A percentile compares a stretch with the other conserved stretches of the same genome.
Conservation (phyloP, 2,888 invertebrate genomes). For the Keiferia lycopersicella region DNA sequence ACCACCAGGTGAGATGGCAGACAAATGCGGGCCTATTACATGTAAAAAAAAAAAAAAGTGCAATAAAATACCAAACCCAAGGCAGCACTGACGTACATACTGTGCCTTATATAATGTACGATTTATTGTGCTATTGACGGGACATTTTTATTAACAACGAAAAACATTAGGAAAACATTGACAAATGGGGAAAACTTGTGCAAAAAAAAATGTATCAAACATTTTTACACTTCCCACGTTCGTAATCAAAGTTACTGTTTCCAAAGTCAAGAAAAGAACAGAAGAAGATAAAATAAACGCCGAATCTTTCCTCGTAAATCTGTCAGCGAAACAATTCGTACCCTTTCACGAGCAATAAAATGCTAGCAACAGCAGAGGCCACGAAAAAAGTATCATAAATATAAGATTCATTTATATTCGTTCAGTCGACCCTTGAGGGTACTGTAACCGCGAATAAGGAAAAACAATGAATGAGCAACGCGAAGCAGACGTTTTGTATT, state of each 20-base stretch:
- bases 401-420: conserved; percentile 81
- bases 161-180: conserved; percentile 21
- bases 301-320: conserved; percentile 79
- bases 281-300: conserved; percentile 75
- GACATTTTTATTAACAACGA: neutral
- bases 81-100: too few relatives aligned
- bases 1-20: too few relatives aligned
- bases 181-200: conserved; percentile 26
- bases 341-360: conserved; percentile 81
- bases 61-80: too few relatives aligned
- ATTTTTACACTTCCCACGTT: conserved; percentile 48
- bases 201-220: conserved; percentile 41
- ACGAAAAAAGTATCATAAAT: conserved; percentile 79
- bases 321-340: conserved; percentile 80
- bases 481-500: conserved; percentile 24
- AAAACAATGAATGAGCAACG: conserved; percentile 45
- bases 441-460: conserved; percentile 56
- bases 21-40: too few relatives aligned
- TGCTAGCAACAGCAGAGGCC: conserved; percentile 72
- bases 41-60: too few relatives aligned
- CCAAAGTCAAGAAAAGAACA: conserved; percentile 55
- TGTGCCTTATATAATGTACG: too few relatives aligned
- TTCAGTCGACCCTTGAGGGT: conserved; percentile 68
- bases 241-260: conserved; percentile 53
- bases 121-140: neutral